A percentile compares a stretch with the other conserved stretches of the same genome.
Evolutionary conservation across 2,797 vertebrate species (phyloP).

Genomic region (Scolopax rusticola): DNA sequence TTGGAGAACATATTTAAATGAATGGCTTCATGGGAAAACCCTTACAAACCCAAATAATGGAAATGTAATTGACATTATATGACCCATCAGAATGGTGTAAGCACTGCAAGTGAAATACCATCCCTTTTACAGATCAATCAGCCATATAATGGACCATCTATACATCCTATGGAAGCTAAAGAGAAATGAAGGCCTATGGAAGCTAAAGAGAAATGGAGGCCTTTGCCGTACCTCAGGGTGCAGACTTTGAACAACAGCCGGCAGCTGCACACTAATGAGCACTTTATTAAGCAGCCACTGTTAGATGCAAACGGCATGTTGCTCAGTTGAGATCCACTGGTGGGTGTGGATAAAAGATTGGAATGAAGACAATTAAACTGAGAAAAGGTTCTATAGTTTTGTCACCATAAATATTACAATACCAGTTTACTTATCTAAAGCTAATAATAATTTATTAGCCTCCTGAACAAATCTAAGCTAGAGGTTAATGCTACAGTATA

Average conservation of each 20-base stretch:
- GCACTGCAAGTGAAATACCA: neutral
- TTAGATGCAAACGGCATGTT: neutral
- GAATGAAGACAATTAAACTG: neutral
- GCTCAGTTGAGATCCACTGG: neutral
- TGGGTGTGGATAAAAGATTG: neutral
- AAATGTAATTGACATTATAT: neutral
- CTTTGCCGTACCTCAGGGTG: neutral
- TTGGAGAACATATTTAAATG: neutral
- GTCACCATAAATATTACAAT: neutral
- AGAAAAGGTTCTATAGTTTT: neutral
- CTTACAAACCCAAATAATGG: neutral
- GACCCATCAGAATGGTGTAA: neutral
- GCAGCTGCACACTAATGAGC: neutral
- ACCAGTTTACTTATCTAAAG: neutral
- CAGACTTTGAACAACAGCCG: neutral
- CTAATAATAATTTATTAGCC: neutral
- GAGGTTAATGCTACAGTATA: neutral
- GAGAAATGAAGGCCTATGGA: neutral
- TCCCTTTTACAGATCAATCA: neutral
- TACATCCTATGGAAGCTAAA: neutral
- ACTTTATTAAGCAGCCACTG: neutral
- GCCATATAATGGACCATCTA: neutral
- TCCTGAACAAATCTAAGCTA: neutral
- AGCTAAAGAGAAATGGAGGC: neutral
- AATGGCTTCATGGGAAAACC: neutral